A percentile compares a stretch with the other conserved stretches of the same genome.
phyloP scores from a whole-genome alignment of 2,888 invertebrate species.

The Yponomeuta malinellus region DNA sequence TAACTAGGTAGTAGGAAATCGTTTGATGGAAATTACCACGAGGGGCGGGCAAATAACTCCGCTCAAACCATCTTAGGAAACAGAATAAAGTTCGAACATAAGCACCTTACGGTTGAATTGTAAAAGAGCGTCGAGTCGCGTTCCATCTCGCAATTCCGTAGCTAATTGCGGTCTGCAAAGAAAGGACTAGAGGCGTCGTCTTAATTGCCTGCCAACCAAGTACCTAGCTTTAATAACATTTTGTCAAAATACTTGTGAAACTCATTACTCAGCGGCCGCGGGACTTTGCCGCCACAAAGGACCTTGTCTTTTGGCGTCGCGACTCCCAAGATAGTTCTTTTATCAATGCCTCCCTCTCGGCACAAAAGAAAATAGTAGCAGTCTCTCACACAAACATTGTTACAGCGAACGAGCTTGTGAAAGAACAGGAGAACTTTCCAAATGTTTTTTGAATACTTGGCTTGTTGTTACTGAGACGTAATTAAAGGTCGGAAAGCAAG shows the following conservation, averaged over 20 bases:
- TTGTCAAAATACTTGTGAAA: conserved; percentile 44
- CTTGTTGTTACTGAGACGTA: conserved; percentile 20
- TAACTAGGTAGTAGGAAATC: no score
- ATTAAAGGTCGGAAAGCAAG: conserved; percentile 23
- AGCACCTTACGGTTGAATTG: background rate
- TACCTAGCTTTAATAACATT: conserved; percentile 25
- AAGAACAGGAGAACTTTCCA: background rate
- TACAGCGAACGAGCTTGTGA: background rate
- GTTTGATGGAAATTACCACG: background rate
- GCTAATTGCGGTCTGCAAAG: conserved; percentile 37
- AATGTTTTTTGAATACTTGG: conserved; percentile 7
- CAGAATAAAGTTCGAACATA: background rate
- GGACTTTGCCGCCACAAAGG: conserved; percentile 30
- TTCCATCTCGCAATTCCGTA: conserved; percentile 15
- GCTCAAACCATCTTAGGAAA: background rate
- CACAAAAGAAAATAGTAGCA: background rate
- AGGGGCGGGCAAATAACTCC: no score
- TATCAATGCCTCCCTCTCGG: conserved; percentile 21
- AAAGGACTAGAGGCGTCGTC: conserved; percentile 35
- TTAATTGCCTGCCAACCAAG: conserved; percentile 41
- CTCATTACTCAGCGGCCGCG: conserved; percentile 35
- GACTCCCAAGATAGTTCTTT: conserved; percentile 32
- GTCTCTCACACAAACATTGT: conserved; percentile 1
- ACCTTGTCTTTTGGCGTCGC: conserved; percentile 32
- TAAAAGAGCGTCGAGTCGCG: background rate